Evolutionary conservation across 2,888 invertebrate species (phyloP).

Genomic region (Fabriciana adippe): DNA sequence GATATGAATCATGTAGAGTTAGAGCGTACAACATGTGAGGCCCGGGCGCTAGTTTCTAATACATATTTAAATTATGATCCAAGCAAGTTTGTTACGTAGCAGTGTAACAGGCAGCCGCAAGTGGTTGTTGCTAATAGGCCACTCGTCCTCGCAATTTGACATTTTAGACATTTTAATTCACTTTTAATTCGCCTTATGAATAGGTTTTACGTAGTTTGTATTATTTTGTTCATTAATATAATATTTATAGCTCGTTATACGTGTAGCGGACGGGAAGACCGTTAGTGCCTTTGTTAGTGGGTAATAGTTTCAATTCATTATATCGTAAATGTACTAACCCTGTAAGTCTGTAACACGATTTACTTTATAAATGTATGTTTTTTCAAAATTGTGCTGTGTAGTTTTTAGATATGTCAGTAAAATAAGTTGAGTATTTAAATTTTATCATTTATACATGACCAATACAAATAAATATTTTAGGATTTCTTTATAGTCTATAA

Average conservation of each 20-base stretch:
- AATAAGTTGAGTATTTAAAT: too few species aligned
- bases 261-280: slow-evolving; percentile 60
- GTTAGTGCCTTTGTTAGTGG: slow-evolving; percentile 50
- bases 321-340: neutral
- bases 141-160: slow-evolving; percentile 75
- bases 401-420: neutral
- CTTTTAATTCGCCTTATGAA: slow-evolving; percentile 77
- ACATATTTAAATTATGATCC: too few species aligned
- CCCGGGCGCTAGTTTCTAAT: too few species aligned
- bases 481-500: too few species aligned
- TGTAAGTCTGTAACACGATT: slow-evolving; percentile 30
- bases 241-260: slow-evolving; percentile 69
- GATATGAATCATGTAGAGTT: too few species aligned
- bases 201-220: slow-evolving; percentile 77
- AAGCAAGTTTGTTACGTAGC: slow-evolving; percentile 28
- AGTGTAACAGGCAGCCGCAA: slow-evolving; percentile 50
- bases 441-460: too few species aligned
- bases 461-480: too few species aligned
- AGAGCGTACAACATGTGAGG: too few species aligned
- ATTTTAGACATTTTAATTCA: slow-evolving; percentile 78
- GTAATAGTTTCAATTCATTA: slow-evolving; percentile 15
- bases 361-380: slow-evolving; percentile 51
- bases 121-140: slow-evolving; percentile 64
- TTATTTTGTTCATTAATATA: slow-evolving; percentile 77
- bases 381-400: slow-evolving; percentile 29